These are phyloP conservation scores for Crematogaster levior DNA, from an alignment of 2,888 invertebrate genomes.

Conservation along the genomic window DNA sequence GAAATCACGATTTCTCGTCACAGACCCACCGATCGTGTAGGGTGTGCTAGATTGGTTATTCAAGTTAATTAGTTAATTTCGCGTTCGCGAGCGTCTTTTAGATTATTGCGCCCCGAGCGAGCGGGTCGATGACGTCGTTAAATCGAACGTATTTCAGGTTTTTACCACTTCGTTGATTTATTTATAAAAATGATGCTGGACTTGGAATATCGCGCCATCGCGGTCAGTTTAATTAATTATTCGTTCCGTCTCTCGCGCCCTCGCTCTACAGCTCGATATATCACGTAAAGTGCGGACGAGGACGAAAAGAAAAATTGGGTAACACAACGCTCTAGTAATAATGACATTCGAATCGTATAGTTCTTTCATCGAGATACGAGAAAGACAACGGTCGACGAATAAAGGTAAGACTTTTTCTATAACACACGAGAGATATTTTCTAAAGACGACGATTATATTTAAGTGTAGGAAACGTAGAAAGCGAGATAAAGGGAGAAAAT, in stretches of 20 bases:
- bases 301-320: background rate
- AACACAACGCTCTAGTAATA: conserved; percentile 33
- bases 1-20: conserved; percentile 19
- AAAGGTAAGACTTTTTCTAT: conserved; percentile 51
- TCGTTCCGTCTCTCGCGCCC: conserved; percentile 46
- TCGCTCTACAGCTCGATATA: conserved; percentile 33
- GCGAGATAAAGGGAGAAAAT: background rate
- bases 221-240: conserved; percentile 31
- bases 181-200: conserved; percentile 34
- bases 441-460: conserved; percentile 38
- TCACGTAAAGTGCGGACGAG: conserved; percentile 31
- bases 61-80: conserved; percentile 36
- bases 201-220: conserved; percentile 13
- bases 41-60: conserved; percentile 20
- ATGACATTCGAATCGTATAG: conserved; percentile 29
- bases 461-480: background rate
- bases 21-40: conserved; percentile 14
- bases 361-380: conserved; percentile 8
- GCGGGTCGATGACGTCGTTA: conserved; percentile 2
- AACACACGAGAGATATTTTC: conserved; percentile 40
- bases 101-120: conserved; percentile 9
- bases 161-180: conserved; percentile 31
- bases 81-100: background rate
- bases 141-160: conserved; percentile 19
- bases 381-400: conserved; percentile 31